A percentile compares a stretch with the other conserved stretches of the same genome.
Evolutionary conservation across 2,888 invertebrate species (phyloP).

Genomic region (Sarcophaga carnaria): DNA sequence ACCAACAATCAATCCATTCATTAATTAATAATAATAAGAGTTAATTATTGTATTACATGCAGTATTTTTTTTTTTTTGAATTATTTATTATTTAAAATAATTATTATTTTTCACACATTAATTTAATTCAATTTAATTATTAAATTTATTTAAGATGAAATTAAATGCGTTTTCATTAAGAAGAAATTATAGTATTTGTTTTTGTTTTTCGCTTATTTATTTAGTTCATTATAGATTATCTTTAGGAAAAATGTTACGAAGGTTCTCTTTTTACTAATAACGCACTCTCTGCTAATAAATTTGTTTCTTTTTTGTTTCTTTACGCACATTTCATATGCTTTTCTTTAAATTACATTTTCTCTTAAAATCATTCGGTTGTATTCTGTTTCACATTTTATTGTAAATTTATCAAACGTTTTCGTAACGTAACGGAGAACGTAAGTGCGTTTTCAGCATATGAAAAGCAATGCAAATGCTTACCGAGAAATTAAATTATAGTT

Average conservation of each 20-base stretch:
- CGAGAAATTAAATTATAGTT: no score
- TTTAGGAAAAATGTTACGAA: constrained; percentile 1
- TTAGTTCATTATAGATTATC: not conserved
- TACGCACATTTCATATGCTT: not conserved
- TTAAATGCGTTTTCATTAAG: constrained; percentile 31
- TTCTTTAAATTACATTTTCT: not conserved
- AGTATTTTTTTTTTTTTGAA: constrained; percentile 45
- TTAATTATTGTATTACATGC: constrained; percentile 66
- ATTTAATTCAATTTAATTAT: constrained; percentile 12
- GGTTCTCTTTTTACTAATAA: not conserved
- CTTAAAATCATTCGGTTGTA: no score
- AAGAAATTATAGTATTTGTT: constrained; percentile 27
- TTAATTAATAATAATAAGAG: constrained; percentile 39
- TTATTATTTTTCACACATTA: constrained; percentile 12
- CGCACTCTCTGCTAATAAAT: not conserved
- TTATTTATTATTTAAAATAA: constrained; percentile 17
- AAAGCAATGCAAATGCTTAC: no score
- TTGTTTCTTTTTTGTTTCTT: not conserved
- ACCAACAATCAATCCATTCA: constrained; percentile 14
- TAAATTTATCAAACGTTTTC: no score
- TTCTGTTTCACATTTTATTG: no score
- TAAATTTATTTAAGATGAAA: constrained; percentile 18
- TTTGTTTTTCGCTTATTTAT: not conserved
- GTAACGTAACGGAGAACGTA: no score
- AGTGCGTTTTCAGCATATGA: no score